A percentile compares a stretch with the other conserved stretches of the same genome.
These are phyloP conservation scores for Apostichopus californicus DNA, from an alignment of 35 echinoderm and acorn worm species.

Conservation along the genomic window DNA sequence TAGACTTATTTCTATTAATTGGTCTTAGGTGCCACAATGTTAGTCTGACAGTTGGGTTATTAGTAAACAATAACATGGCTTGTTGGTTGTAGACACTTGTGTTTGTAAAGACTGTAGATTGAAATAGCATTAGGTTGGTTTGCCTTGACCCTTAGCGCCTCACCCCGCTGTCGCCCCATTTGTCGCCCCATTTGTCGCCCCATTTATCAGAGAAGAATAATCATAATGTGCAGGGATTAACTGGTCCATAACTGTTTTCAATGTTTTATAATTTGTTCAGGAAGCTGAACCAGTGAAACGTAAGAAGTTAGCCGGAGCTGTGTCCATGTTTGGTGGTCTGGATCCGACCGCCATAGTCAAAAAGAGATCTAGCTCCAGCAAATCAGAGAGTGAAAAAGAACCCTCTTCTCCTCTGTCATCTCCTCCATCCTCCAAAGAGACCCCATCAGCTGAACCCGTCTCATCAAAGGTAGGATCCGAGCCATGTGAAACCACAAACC, in stretches of 20 bases:
- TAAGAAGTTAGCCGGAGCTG: slow-evolving; percentile 81
- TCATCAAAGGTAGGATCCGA: slow-evolving; percentile 29
- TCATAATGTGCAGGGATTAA: too few species aligned
- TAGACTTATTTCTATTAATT: too few species aligned
- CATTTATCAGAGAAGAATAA: not conserved
- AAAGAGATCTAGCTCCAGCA: slow-evolving; percentile 41
- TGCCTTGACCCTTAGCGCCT: too few species aligned
- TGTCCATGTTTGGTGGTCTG: slow-evolving; percentile 84
- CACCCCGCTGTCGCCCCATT: not conserved
- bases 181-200: too few species aligned
- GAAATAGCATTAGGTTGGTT: too few species aligned
- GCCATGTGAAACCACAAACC: too few species aligned
- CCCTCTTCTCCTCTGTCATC: not conserved
- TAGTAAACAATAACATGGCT: too few species aligned
- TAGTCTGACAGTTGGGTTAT: too few species aligned
- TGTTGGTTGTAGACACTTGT: too few species aligned
- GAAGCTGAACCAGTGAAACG: slow-evolving; percentile 18
- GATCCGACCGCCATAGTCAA: slow-evolving; percentile 64
- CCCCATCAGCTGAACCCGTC: not conserved
- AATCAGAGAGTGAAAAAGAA: slow-evolving; percentile 33
- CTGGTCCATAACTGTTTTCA: not conserved
- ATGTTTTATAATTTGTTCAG: slow-evolving; percentile 21
- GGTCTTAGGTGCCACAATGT: too few species aligned
- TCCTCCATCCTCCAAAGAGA: not conserved
- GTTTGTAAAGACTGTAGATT: too few species aligned